Evolutionary conservation across 2,888 invertebrate species (phyloP).

Genomic region (Dasysyrphus tricinctus): DNA sequence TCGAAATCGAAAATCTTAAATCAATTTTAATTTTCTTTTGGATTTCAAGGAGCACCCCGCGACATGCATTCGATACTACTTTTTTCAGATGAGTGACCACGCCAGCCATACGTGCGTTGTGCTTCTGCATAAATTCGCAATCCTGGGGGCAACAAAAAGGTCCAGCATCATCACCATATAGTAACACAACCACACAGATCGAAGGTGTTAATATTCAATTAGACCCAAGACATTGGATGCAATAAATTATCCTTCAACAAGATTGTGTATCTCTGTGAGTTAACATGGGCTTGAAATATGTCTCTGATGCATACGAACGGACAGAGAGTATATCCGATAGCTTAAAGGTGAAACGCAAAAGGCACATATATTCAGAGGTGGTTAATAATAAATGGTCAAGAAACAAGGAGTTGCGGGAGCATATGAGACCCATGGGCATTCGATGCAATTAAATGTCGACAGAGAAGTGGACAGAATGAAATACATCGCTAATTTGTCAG

Average conservation of each 20-base stretch:
- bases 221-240: constrained; percentile 77
- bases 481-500: constrained; percentile 56
- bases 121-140: constrained; percentile 62
- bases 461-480: constrained; percentile 46
- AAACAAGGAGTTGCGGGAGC: constrained; percentile 54
- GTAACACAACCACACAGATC: constrained; percentile 66
- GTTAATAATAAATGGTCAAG: constrained; percentile 49
- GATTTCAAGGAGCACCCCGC: constrained; percentile 38
- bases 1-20: constrained; percentile 68
- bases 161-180: constrained; percentile 43
- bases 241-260: constrained; percentile 73
- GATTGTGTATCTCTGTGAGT: constrained; percentile 59
- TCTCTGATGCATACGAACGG: constrained; percentile 31
- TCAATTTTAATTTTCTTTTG: constrained; percentile 70
- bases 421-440: constrained; percentile 34
- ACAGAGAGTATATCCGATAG: background rate
- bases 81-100: constrained; percentile 7
- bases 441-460: constrained; percentile 65
- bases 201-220: constrained; percentile 83
- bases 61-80: constrained; percentile 21
- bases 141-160: constrained; percentile 49
- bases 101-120: background rate
- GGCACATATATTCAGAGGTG: constrained; percentile 6
- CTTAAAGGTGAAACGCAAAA: constrained; percentile 25
- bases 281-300: constrained; percentile 42